Conservation (phyloP, 2,888 invertebrate genomes). For the Tetheella fluctuosa region DNA sequence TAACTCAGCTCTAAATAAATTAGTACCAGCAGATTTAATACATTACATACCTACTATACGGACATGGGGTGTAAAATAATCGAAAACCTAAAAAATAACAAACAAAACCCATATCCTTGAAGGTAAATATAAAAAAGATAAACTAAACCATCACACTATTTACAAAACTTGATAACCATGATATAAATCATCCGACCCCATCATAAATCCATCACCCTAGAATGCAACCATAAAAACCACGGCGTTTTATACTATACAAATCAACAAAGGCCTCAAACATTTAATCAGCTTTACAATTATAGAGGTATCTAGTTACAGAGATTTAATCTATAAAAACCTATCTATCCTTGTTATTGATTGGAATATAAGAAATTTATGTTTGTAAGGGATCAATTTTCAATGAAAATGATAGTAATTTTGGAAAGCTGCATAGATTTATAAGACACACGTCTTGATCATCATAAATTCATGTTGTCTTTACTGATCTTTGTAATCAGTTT, state of each 20-base stretch:
- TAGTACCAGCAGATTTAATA: no score
- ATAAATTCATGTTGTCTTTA: no score
- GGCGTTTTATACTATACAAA: constrained; percentile 26
- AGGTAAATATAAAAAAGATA: constrained; percentile 9
- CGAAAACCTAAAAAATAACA: not conserved
- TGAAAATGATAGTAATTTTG: no score
- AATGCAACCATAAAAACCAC: constrained; percentile 44
- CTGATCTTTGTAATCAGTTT: no score
- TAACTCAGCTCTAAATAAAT: no score
- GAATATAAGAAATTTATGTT: not conserved
- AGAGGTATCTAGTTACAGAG: not conserved
- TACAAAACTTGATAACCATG: constrained; percentile 19
- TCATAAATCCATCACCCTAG: constrained; percentile 57
- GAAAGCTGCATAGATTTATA: no score
- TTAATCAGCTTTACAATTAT: not conserved
- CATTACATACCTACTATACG: no score
- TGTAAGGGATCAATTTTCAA: no score
- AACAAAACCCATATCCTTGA: not conserved
- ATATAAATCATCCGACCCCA: constrained; percentile 41
- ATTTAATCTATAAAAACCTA: not conserved
- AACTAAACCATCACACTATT: constrained; percentile 3
- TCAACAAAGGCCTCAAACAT: constrained; percentile 23
- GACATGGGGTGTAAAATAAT: not conserved
- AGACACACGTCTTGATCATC: no score
- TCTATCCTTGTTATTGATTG: not conserved